phyloP scores from a whole-genome alignment of 2,888 invertebrate species.

The Sesia bembeciformis region DNA sequence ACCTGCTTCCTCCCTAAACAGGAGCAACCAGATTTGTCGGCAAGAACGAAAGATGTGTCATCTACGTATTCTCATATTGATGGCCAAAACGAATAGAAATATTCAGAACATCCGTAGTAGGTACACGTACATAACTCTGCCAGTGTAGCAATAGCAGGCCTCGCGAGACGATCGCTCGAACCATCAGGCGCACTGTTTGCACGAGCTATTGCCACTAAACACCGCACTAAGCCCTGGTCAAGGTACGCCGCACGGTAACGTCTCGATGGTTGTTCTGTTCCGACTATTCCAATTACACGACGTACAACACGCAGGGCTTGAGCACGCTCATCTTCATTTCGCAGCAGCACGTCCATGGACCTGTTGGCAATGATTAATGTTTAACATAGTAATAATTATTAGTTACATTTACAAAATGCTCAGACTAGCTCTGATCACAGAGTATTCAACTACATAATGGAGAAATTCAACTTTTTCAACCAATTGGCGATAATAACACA shows the following conservation, averaged over 20 bases:
- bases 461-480: too few relatives aligned
- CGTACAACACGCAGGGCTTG: constrained; percentile 92
- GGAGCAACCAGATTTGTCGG: too few relatives aligned
- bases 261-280: constrained; percentile 76
- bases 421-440: too few relatives aligned
- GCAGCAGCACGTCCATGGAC: constrained; percentile 90
- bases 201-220: constrained; percentile 85
- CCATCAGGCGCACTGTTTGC: constrained; percentile 83
- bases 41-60: too few relatives aligned
- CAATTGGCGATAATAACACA: too few relatives aligned
- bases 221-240: constrained; percentile 84
- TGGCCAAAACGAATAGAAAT: too few relatives aligned
- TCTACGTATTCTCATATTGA: too few relatives aligned
- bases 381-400: too few relatives aligned
- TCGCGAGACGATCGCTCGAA: constrained; percentile 84
- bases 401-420: too few relatives aligned
- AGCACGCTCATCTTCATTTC: constrained; percentile 93
- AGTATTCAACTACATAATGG: too few relatives aligned
- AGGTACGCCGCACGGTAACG: constrained; percentile 80
- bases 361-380: constrained; percentile 42
- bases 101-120: too few relatives aligned
- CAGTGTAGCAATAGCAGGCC: constrained; percentile 89
- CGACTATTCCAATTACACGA: constrained; percentile 55
- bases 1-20: too few relatives aligned
- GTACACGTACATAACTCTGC: constrained; percentile 85